Conservation (phyloP, 1,140 invertebrate species). For the Babylonia areolata region DNA sequence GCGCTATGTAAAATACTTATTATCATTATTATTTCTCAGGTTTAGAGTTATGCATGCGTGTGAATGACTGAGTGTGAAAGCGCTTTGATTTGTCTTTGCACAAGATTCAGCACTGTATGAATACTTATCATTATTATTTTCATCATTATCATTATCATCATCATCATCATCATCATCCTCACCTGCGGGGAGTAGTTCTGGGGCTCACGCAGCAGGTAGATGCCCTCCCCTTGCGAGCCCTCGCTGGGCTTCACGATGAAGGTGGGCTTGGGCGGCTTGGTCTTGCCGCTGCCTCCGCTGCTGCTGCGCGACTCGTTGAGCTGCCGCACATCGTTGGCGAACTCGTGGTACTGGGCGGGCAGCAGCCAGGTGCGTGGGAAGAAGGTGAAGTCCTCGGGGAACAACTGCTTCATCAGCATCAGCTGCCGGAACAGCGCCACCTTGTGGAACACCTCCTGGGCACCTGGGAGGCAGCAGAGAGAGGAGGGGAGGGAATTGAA, state of each 20-base stretch:
- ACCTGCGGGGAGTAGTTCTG: slow-evolving; percentile 64
- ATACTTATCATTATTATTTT: too few species aligned
- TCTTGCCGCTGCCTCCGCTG: too few species aligned
- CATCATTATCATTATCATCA: too few species aligned
- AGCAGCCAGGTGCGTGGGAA: slow-evolving; percentile 78
- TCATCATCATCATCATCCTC: too few species aligned
- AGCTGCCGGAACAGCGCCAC: slow-evolving; percentile 76
- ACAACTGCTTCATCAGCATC: slow-evolving; percentile 76
- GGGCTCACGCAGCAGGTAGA: slow-evolving; percentile 76
- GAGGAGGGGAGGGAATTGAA: too few species aligned
- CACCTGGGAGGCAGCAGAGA: slow-evolving; percentile 67
- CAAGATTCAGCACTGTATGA: too few species aligned
- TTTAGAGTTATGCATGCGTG: too few species aligned
- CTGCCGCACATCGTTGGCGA: slow-evolving; percentile 62
- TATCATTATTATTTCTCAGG: too few species aligned
- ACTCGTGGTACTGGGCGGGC: slow-evolving; percentile 76
- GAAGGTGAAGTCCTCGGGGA: slow-evolving; percentile 77
- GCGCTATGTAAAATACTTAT: too few species aligned
- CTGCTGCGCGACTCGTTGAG: background rate
- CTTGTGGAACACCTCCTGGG: slow-evolving; percentile 77
- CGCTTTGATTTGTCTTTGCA: too few species aligned
- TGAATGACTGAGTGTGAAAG: too few species aligned
- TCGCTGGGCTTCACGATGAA: slow-evolving; percentile 78
- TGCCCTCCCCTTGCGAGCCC: slow-evolving; percentile 78
- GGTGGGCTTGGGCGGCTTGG: slow-evolving; percentile 68